These are phyloP conservation scores for Leptopterna dolabrata DNA, from an alignment of 2,888 invertebrate species.

Conservation along the genomic window DNA sequence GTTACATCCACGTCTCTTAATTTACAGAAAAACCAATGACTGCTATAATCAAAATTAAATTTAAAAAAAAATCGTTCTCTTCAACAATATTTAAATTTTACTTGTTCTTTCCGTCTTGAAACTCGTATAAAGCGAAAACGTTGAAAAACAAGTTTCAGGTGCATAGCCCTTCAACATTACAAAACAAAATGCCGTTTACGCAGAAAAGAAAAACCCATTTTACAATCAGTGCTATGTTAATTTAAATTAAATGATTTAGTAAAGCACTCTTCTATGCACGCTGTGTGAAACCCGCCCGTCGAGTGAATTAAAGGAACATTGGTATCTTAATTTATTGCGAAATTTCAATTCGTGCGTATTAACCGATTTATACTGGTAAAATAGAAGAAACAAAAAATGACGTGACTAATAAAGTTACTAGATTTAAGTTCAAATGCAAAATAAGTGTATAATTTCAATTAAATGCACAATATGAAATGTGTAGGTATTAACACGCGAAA, in stretches of 20 bases:
- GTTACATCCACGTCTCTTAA: background rate
- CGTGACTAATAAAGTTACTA: background rate
- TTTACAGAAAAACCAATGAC: background rate
- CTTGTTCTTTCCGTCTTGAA: background rate
- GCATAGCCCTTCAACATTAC: background rate
- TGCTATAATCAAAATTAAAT: background rate
- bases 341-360: background rate
- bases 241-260: slow-evolving; percentile 8
- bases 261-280: background rate
- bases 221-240: background rate
- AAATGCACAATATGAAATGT: background rate
- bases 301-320: background rate
- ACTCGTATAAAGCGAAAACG: background rate
- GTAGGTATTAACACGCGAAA: background rate
- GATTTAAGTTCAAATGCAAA: background rate
- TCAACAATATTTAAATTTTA: background rate
- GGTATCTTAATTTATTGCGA: background rate
- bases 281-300: background rate
- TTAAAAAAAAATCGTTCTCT: background rate
- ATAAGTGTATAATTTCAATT: background rate
- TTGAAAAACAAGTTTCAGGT: too few relatives aligned
- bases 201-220: background rate
- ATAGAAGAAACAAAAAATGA: background rate
- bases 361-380: background rate
- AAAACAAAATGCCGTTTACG: background rate